Percentiles rank a stretch among this genome's conserved stretches.
Evolutionary conservation across 2,113 vertebrate genomes (phyloP).

Genomic region (Gorilla gorilla): DNA sequence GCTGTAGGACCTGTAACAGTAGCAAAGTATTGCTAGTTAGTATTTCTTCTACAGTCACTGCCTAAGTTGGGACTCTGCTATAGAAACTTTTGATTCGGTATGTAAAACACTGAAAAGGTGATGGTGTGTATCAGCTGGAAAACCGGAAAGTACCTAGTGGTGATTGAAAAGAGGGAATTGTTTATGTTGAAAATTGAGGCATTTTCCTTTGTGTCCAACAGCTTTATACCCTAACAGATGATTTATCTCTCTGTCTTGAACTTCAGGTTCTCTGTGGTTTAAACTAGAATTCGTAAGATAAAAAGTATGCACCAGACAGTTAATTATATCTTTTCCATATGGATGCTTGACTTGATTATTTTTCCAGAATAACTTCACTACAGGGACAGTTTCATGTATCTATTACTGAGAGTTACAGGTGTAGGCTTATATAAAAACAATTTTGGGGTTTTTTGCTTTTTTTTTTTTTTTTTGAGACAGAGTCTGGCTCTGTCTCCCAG

Average conservation of each 20-base stretch:
- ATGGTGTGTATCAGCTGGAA: not conserved
- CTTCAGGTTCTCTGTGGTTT: constrained; percentile 17
- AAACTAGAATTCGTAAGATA: not conserved
- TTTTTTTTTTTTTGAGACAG: too few species aligned
- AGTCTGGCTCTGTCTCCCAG: too few species aligned
- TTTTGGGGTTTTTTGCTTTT: not conserved
- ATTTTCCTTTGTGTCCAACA: not conserved
- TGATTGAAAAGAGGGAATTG: not conserved
- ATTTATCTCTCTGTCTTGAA: not conserved
- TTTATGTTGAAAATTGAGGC: not conserved
- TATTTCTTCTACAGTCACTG: not conserved
- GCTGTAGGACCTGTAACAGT: not conserved
- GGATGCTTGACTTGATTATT: not conserved
- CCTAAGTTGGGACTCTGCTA: not conserved
- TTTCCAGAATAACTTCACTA: not conserved
- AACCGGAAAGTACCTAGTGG: not conserved
- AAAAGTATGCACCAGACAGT: not conserved
- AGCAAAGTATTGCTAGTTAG: not conserved
- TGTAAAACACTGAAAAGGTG: not conserved
- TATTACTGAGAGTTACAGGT: not conserved
- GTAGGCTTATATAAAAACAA: not conserved
- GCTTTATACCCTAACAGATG: not conserved
- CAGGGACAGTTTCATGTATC: not conserved
- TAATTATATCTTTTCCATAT: constrained; percentile 5
- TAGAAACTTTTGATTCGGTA: not conserved